Conservation (phyloP, 2,888 invertebrate genomes). For the Pseudanteris insignis region DNA sequence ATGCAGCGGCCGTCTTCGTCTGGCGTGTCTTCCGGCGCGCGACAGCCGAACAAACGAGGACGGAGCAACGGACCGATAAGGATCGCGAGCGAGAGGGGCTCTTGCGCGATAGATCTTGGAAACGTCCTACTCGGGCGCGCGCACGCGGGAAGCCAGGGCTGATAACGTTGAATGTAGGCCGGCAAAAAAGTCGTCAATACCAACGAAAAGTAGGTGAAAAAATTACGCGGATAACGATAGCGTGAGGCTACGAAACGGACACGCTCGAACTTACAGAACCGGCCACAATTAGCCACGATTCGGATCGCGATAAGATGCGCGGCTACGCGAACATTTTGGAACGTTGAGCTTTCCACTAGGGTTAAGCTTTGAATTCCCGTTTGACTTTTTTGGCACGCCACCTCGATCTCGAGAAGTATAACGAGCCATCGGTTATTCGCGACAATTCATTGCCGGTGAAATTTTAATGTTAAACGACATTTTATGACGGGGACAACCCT, state of each 20-base stretch:
- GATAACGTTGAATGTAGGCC: slow-evolving; percentile 63
- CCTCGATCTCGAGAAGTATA: too few relatives aligned
- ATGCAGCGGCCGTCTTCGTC: not conserved
- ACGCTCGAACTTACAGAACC: slow-evolving; percentile 44
- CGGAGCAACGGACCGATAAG: slow-evolving; percentile 7
- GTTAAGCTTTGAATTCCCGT: too few relatives aligned
- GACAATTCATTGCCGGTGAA: too few relatives aligned
- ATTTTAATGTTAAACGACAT: too few relatives aligned
- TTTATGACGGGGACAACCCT: too few relatives aligned
- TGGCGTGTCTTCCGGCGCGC: not conserved
- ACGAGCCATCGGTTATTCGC: too few relatives aligned
- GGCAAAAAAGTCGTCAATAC: slow-evolving; percentile 62
- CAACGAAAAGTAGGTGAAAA: slow-evolving; percentile 64
- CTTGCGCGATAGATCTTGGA: slow-evolving; percentile 42
- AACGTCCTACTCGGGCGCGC: slow-evolving; percentile 43
- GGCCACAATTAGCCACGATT: too few relatives aligned
- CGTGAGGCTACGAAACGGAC: slow-evolving; percentile 45
- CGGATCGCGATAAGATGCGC: too few relatives aligned
- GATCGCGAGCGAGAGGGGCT: slow-evolving; percentile 31
- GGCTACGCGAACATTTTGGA: too few relatives aligned
- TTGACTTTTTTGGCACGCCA: too few relatives aligned
- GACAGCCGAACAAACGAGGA: too few relatives aligned
- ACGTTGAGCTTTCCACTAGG: too few relatives aligned
- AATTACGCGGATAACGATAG: slow-evolving; percentile 58
- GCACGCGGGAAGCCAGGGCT: slow-evolving; percentile 43